These are phyloP conservation scores for Theretra japonica DNA, from an alignment of 2,888 invertebrate genomes.

Conservation along the genomic window DNA sequence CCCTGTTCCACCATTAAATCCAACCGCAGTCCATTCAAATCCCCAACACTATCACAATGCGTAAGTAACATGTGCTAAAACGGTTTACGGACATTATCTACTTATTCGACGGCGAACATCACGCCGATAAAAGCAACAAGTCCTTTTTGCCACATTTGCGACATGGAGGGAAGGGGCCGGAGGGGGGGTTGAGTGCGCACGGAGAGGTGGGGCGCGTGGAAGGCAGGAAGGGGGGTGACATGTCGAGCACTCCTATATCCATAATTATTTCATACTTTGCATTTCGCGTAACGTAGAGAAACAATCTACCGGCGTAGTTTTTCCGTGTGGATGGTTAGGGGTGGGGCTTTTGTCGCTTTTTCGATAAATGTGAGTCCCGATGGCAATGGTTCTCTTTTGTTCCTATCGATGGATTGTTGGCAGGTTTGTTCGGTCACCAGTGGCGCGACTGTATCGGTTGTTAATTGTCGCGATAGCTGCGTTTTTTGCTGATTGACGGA, in stretches of 20 bases:
- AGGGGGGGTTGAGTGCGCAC: conserved; percentile 43
- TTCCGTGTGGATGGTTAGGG: conserved; percentile 62
- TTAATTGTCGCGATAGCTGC: no score
- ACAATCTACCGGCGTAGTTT: conserved; percentile 71
- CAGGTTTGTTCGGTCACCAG: neutral
- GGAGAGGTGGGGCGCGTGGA: conserved; percentile 37
- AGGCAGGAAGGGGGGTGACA: conserved; percentile 43
- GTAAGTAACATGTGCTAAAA: conserved; percentile 26
- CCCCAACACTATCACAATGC: neutral
- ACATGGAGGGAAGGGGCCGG: conserved; percentile 49
- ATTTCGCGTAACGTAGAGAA: conserved; percentile 69
- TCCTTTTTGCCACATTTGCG: conserved; percentile 75
- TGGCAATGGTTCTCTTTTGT: conserved; percentile 27
- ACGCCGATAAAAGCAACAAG: conserved; percentile 80
- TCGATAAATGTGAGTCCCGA: conserved; percentile 57
- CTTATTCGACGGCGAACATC: conserved; percentile 60
- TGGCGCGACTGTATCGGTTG: neutral
- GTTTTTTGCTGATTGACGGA: no score
- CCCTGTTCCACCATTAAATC: neutral
- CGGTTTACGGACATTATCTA: conserved; percentile 13
- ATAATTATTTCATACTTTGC: conserved; percentile 82
- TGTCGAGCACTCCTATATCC: conserved; percentile 68
- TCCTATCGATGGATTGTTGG: conserved; percentile 3
- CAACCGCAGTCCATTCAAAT: neutral
- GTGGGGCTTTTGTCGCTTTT: conserved; percentile 50